phyloP scores from a whole-genome alignment of 2,888 invertebrate genomes.

The Agelastica alni region DNA sequence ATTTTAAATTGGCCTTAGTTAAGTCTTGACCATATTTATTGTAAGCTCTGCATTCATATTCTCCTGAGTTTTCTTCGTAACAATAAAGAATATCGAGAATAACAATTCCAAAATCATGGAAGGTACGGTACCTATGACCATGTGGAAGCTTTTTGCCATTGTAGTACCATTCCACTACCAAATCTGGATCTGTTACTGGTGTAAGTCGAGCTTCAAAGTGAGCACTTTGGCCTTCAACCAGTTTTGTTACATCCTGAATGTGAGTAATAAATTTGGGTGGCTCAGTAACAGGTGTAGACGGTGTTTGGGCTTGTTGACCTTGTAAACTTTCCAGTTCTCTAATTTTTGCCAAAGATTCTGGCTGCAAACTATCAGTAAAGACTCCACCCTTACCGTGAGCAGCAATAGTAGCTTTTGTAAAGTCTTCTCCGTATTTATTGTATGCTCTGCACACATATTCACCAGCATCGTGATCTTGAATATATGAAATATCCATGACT shows the following conservation, averaged over 20 bases:
- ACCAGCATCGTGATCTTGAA: conserved; percentile 90
- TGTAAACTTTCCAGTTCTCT: conserved; percentile 80
- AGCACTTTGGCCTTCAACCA: conserved; percentile 94
- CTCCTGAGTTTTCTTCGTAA: conserved; percentile 94
- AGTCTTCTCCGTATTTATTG: conserved; percentile 90
- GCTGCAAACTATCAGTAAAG: conserved; percentile 86
- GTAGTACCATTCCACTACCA: conserved; percentile 94
- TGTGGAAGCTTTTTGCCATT: conserved; percentile 90
- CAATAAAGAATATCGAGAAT: conserved; percentile 94
- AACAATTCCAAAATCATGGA: conserved; percentile 97
- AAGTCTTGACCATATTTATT: conserved; percentile 89
- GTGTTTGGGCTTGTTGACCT: conserved; percentile 68
- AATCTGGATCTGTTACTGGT: conserved; percentile 92
- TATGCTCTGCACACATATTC: conserved; percentile 92
- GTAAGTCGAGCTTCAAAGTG: conserved; percentile 91
- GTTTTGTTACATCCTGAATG: conserved; percentile 78
- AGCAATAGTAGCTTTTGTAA: conserved; percentile 80
- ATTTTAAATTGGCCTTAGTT: conserved; percentile 83
- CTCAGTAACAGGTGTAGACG: conserved; percentile 71
- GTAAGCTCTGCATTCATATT: conserved; percentile 89
- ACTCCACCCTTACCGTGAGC: conserved; percentile 86
- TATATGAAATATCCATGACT: conserved; percentile 91
- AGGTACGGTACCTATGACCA: conserved; percentile 95
- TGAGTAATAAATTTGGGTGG: conserved; percentile 90
- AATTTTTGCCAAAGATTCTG: conserved; percentile 86